A percentile compares a stretch with the other conserved stretches of the same genome.
phyloP scores from a whole-genome alignment of 2,113 vertebrate species.

The Grammomys surdaster region DNA sequence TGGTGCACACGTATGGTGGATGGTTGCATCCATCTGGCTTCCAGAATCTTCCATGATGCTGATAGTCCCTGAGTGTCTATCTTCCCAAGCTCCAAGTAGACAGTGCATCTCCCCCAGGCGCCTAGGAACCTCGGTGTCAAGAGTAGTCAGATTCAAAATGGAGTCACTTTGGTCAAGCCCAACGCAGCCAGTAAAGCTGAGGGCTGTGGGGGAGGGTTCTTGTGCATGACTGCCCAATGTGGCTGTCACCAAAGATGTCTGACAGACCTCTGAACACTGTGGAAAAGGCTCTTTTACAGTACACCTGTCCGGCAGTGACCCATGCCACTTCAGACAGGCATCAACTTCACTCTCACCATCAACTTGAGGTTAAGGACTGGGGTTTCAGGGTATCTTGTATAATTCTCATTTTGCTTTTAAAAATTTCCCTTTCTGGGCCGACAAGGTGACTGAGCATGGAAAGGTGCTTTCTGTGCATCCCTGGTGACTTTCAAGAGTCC shows the following conservation, averaged over 20 bases:
- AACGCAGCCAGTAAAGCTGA: background rate
- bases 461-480: background rate
- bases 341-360: too few relatives aligned
- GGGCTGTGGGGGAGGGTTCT: background rate
- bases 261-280: background rate
- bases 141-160: background rate
- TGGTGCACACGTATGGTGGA: accelerated
- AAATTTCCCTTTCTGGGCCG: too few relatives aligned
- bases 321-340: background rate
- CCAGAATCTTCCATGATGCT: background rate
- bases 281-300: background rate
- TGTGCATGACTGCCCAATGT: background rate
- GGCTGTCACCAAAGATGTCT: background rate
- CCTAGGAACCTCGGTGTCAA: background rate
- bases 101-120: accelerated
- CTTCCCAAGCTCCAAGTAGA: background rate
- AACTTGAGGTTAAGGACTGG: background rate
- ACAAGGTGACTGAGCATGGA: background rate
- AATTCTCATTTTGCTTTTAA: background rate
- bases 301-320: accelerated
- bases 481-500: background rate
- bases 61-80: background rate
- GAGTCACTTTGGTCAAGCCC: background rate
- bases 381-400: too few relatives aligned
- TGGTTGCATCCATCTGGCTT: background rate